phyloP scores from a whole-genome alignment of 2,113 vertebrate species.

The rat (Rattus norvegicus) region DNA sequence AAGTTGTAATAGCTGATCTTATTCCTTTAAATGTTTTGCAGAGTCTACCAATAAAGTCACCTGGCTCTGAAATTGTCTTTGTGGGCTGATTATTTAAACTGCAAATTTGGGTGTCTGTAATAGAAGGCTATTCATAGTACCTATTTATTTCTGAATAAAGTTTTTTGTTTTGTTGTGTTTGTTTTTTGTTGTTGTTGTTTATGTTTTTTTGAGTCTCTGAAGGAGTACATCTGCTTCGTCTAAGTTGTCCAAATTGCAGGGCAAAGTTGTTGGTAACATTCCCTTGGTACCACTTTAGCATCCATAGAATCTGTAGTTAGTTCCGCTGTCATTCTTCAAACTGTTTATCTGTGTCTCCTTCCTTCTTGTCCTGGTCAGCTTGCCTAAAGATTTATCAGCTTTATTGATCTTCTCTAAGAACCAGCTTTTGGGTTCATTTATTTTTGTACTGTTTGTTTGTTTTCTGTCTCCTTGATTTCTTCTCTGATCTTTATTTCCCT shows the following conservation, averaged over 20 bases:
- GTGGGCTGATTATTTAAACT: conserved; percentile 6
- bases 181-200: not conserved
- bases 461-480: conserved; percentile 48
- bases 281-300: conserved; percentile 32
- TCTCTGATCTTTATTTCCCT: conserved; percentile 55
- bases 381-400: conserved; percentile 51
- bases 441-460: conserved; percentile 54
- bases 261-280: conserved; percentile 35
- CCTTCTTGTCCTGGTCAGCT: conserved; percentile 55
- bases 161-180: not conserved
- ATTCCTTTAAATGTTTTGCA: conserved; percentile 46
- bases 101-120: conserved; percentile 29
- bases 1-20: conserved; percentile 31
- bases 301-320: conserved; percentile 10
- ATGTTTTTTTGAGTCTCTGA: conserved; percentile 18
- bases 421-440: conserved; percentile 51
- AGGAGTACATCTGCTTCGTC: conserved; percentile 25
- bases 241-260: conserved; percentile 40
- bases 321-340: conserved; percentile 32
- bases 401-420: conserved; percentile 46
- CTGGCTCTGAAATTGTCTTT: conserved; percentile 46
- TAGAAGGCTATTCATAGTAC: conserved; percentile 7
- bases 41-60: conserved; percentile 20
- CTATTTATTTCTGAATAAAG: conserved; percentile 31
- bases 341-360: conserved; percentile 39